Conservation (phyloP, 2,888 invertebrate genomes). For the Amblyjoppa proteus region DNA sequence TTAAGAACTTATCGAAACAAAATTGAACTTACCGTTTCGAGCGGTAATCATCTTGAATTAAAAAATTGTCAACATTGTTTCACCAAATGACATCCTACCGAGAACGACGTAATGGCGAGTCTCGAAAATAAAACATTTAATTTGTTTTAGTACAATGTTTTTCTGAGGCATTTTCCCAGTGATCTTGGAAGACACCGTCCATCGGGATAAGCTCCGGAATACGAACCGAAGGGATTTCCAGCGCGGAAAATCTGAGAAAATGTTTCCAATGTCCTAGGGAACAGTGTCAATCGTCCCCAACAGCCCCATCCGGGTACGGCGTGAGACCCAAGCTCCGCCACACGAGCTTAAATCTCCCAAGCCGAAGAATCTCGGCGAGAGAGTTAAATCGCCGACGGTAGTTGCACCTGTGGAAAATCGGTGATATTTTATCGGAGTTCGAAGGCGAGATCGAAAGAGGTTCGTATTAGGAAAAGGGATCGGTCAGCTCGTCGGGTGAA, state of each 20-base stretch:
- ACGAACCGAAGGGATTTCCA: constrained; percentile 19
- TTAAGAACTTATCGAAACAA: no score
- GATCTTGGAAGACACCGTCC: constrained; percentile 8
- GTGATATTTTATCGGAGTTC: constrained; percentile 16
- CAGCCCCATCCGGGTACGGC: background rate
- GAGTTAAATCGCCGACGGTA: constrained; percentile 7
- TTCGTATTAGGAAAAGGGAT: constrained; percentile 25
- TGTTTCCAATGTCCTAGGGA: constrained; percentile 3
- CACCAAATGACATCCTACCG: no score
- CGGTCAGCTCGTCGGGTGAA: constrained; percentile 38
- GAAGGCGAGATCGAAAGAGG: background rate
- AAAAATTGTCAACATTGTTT: no score
- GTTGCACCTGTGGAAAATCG: background rate
- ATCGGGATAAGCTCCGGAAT: background rate
- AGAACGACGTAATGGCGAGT: no score
- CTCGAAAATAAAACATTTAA: no score
- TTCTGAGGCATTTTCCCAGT: background rate
- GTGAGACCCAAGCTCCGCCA: background rate
- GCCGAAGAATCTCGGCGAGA: constrained; percentile 1
- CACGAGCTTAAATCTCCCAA: constrained; percentile 10
- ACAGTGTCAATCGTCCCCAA: constrained; percentile 43
- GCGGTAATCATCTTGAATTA: no score
- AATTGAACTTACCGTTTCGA: no score
- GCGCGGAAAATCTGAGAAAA: background rate
- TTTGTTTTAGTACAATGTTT: no score